Evolutionary conservation across 2,888 invertebrate species (phyloP).

Genomic region (Cistogaster globosa): DNA sequence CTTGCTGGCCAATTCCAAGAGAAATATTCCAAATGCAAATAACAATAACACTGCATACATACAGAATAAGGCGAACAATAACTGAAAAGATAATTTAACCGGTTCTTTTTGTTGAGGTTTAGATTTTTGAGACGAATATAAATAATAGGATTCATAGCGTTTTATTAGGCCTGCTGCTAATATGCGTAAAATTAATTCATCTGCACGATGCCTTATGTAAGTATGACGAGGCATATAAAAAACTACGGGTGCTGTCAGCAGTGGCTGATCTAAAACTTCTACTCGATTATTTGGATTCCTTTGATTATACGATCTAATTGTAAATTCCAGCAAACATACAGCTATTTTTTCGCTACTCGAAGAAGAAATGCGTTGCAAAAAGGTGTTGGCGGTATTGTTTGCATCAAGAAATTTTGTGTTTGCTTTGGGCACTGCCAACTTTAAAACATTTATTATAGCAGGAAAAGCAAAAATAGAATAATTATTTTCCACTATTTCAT

Average conservation of each 20-base stretch:
- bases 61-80: slow-evolving; percentile 76
- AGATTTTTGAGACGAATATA: slow-evolving; percentile 70
- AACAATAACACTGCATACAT: slow-evolving; percentile 71
- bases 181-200: slow-evolving; percentile 75
- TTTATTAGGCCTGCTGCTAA: slow-evolving; percentile 76
- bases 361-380: slow-evolving; percentile 43
- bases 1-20: slow-evolving; percentile 74
- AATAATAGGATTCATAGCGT: slow-evolving; percentile 73
- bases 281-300: slow-evolving; percentile 62
- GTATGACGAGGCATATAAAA: slow-evolving; percentile 78
- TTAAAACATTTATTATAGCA: slow-evolving; percentile 70
- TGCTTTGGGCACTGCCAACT: slow-evolving; percentile 1
- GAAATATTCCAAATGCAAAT: slow-evolving; percentile 74
- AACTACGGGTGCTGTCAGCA: slow-evolving; percentile 76
- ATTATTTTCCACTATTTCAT: slow-evolving; percentile 74
- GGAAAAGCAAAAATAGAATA: slow-evolving; percentile 74
- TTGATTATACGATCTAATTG: slow-evolving; percentile 73
- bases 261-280: slow-evolving; percentile 71
- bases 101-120: slow-evolving; percentile 69
- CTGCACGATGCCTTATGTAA: slow-evolving; percentile 74
- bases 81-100: slow-evolving; percentile 72
- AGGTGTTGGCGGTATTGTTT: neutral
- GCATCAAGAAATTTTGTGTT: slow-evolving; percentile 46
- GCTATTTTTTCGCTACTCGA: slow-evolving; percentile 58
- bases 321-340: slow-evolving; percentile 71